Percentiles rank a stretch among this genome's conserved stretches.
Evolutionary conservation across 64 coral and sea anemone species (phyloP).

Genomic region (Stylophora pistillata): DNA sequence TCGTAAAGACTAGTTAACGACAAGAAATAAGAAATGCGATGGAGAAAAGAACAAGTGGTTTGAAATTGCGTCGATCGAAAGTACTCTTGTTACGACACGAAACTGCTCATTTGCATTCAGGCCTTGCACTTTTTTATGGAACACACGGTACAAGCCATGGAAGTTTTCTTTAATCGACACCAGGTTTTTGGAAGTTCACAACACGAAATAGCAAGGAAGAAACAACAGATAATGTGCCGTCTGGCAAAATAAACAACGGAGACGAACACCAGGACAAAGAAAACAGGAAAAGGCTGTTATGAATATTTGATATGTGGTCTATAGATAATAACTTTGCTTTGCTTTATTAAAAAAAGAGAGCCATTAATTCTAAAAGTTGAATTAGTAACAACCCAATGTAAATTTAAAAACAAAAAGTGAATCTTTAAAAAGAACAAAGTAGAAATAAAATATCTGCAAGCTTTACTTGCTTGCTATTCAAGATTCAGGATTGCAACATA

Average conservation of each 20-base stretch:
- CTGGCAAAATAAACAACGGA: not conserved
- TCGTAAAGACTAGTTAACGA: not conserved
- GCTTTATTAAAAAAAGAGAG: not conserved
- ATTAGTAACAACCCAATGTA: no score
- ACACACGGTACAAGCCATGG: not conserved
- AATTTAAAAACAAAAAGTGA: no score
- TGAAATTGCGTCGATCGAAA: not conserved
- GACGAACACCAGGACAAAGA: not conserved
- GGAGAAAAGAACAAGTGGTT: not conserved
- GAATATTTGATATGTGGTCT: not conserved
- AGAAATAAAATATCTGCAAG: no score
- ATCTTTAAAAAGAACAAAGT: no score
- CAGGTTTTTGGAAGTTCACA: no score
- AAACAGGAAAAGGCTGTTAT: not conserved
- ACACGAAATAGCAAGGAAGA: not conserved
- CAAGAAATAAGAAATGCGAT: not conserved
- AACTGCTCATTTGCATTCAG: conserved; percentile 23
- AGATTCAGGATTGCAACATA: no score
- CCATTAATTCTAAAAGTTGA: no score
- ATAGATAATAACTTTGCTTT: not conserved
- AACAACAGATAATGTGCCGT: not conserved
- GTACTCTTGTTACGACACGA: not conserved
- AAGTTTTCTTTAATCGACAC: no score
- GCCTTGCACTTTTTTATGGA: not conserved
- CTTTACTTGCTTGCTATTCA: no score